Conservation (phyloP, 2,113 vertebrate species). For the Protobothrops mucrosquamatus region DNA sequence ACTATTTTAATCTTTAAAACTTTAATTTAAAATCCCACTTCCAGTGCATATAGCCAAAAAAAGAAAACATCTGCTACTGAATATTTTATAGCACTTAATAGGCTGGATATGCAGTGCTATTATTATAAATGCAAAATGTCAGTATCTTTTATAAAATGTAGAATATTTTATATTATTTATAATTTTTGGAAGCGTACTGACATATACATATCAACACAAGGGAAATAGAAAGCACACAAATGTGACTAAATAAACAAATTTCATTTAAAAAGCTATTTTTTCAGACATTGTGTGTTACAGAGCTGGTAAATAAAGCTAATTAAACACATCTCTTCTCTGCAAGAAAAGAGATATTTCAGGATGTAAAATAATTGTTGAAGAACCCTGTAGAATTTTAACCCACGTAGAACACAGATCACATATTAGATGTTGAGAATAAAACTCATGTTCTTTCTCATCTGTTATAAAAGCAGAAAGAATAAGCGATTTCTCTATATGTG, state of each 20-base stretch:
- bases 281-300: conserved; percentile 50
- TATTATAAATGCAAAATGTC: conserved; percentile 20
- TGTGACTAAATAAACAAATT: conserved; percentile 47
- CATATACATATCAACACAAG: neutral
- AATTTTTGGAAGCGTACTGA: neutral
- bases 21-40: conserved; percentile 7
- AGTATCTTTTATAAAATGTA: conserved; percentile 17
- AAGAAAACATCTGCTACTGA: conserved; percentile 1
- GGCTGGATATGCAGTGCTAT: neutral
- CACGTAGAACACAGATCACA: neutral
- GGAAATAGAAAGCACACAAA: neutral
- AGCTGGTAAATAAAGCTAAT: conserved; percentile 39
- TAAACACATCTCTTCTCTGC: neutral
- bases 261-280: conserved; percentile 56
- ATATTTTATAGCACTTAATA: conserved; percentile 11
- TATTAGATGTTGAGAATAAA: neutral
- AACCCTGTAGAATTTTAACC: neutral
- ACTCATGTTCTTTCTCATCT: neutral
- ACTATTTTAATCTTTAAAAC: neutral
- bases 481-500: neutral
- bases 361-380: neutral
- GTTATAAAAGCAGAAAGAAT: neutral
- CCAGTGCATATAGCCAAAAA: neutral
- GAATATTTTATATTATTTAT: neutral
- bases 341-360: neutral